Conservation (phyloP, 1,140 invertebrate species). For the Drosophila varians region DNA sequence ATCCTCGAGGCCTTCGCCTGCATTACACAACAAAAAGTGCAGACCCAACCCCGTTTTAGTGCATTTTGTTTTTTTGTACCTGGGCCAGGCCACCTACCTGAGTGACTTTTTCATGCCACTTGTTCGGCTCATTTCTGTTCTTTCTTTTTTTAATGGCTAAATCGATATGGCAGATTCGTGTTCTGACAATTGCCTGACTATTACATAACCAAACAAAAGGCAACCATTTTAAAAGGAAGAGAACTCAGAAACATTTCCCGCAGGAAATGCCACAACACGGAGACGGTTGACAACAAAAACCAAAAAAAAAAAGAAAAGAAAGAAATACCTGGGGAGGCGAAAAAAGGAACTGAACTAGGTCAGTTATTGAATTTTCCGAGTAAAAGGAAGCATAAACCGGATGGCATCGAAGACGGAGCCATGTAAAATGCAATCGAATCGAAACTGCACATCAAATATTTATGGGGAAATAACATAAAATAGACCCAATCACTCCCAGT, state of each 20-base stretch:
- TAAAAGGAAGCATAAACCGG: conserved; percentile 12
- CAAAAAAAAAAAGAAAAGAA: neutral
- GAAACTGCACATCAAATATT: conserved; percentile 25
- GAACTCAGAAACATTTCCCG: conserved; percentile 36
- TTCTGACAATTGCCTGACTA: conserved; percentile 59
- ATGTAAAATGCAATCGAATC: conserved; percentile 13
- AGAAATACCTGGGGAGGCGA: neutral
- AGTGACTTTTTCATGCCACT: conserved; percentile 38
- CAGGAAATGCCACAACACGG: conserved; percentile 51
- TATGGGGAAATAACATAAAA: conserved; percentile 25
- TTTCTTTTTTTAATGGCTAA: conserved; percentile 61
- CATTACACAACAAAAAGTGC: conserved; percentile 40
- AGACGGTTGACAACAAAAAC: conserved; percentile 31
- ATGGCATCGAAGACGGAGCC: neutral
- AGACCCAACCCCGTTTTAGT: conserved; percentile 24
- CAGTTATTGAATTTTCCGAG: conserved; percentile 80
- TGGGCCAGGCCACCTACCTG: conserved; percentile 20
- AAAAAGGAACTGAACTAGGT: conserved; percentile 64
- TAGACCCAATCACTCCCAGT: neutral
- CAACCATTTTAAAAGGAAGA: conserved; percentile 9
- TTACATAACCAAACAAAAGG: conserved; percentile 46
- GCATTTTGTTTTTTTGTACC: conserved; percentile 12
- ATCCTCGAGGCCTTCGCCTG: conserved; percentile 27
- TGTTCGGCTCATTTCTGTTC: conserved; percentile 20
- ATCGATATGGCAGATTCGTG: conserved; percentile 57